Evolutionary conservation across 2,797 vertebrate genomes (phyloP), one percentile per base, ranked within the genome.

Genomic region (Sternarchorhynchus goeldii): DNA sequence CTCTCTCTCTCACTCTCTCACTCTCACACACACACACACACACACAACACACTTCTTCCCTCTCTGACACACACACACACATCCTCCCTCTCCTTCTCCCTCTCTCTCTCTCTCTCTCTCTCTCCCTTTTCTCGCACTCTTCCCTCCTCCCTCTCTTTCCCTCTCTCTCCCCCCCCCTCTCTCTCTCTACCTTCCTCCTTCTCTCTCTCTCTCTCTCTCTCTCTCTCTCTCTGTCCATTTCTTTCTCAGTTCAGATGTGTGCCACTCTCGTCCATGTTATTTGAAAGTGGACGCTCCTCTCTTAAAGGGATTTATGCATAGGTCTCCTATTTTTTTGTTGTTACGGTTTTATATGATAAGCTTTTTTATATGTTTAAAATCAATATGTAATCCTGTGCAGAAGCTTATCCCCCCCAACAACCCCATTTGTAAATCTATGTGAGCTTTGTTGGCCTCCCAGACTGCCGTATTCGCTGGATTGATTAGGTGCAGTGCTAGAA

Each of bases 321-420:
- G 94, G 94, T 95, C 94, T 95, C 93, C 94, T 92, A 95, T 96
- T 95, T 96, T 95, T 95, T 96, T 94, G 94, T 95, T 95, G 95
- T 95, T 97, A 96, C 95, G 95, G 95, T 96, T 97, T 93, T 96
- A 96, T 98, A 97, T 96, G 96, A 99, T 98, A 98, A 98, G 96
- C 95, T 97, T 96, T 94, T 94, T 97, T 96, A 96, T 98, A 97
- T 97, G 96, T 98, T 98, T 96, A 95, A 97, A 97, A 99, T 99
- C 97, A 98, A 98, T 99, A 98, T 97, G 96, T 99, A 99, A 99
- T 99, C 97, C 97, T 96, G 96, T 98, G 96, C 95, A 97, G 96
- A 93, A 96, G 97, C 96, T 99, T 99, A 98, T 97, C 96, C 97
- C 86, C 86, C 85, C 93, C 93, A 96, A 94, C 96, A 95, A 94